Base-by-base conservation (phyloP, 2,797 vertebrate genomes). In the Acipenser transmontanus region DNA sequence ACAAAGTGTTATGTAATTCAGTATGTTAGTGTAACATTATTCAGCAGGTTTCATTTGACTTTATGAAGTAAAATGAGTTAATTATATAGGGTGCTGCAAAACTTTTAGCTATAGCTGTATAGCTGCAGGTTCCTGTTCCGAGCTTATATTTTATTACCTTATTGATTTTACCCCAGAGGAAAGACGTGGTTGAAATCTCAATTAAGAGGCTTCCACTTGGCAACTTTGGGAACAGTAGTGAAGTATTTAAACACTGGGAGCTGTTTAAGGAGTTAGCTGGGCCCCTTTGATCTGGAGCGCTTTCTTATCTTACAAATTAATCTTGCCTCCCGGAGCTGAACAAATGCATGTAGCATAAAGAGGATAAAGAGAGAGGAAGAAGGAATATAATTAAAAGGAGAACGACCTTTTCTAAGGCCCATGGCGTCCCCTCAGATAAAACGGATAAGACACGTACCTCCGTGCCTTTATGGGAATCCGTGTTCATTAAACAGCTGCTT, bases 391-490 rank as follows among this genome's bases (percentile, higher is more conserved):
- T 11, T 11, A 57, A 57, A 13, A n/a, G 52, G 51, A 54, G 13
- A 6, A 10, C 7, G 54, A 47, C 14, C 17, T 50, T 13, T 50
- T n/a, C 47, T 34, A 8, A n/a, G n/a, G 56, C n/a, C 54, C 9
- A 47, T 47, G 49, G 54, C 12, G 56, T 20, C 1, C n/a, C 50
- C 6, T 20, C 66, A 10, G 66, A 62, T 62, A 8, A 50, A 51
- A 14, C 14, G 17, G 66, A 67, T 67, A 67, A 67, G 66, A 49
- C 66, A 67, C 48, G 13, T 49, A 4, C 8, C 57, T 47, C 48
- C 8, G 49, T 48, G 47, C 57, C 7, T 67, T 61, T 34, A 7
- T 67, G 12, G 17, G 11, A 51, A 20, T 8, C 13, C 59, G 6
- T 12, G 47, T 9, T 54, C 10, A 34, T 61, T 17, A 61, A 61